Base-by-base conservation (phyloP, 2,888 invertebrate genomes). In the Pardosa pseudoannulata region DNA sequence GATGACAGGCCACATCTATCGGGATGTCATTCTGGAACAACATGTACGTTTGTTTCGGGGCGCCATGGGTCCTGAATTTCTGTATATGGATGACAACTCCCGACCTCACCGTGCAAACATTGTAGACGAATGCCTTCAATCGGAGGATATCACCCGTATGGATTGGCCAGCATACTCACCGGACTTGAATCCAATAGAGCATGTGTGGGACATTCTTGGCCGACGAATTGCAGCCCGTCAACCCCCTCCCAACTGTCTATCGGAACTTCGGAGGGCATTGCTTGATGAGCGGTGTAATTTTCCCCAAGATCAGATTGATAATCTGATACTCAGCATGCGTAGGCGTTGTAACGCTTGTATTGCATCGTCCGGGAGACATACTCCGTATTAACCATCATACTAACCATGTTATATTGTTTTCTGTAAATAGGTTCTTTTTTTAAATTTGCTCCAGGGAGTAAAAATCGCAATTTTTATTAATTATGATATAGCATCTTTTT, bases 131-230 rank as follows among this genome's bases (percentile, higher is more conserved):
- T 32, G 36, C 36, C 64, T 74, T 36, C 6, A 36, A 32, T 36
- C 23, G 1, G 73, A 73, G 32, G 74, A n/a, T 46, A 27, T 74
- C 23, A 9, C 62, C 62, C 32, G 28, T 23, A 32, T 36, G 7
- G 31, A 64, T 13, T 74, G 62, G 23, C 74, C 74, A 74, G n/a
- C 32, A 62, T 27, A 9, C 28, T 74, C 74, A 39, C 62, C 74
- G 3, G 74, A 62, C 39, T 64, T 32, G 16, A 74, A 62, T 39
- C 74, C 19, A 9, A 39, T 74, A 13, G 32, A 39, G 16, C 23
- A 32, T 32, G n/a, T 64, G 16, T 62, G 36, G 74, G 74, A 31
- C 7, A 50, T 31, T 19, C 31, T 46, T 46, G 29, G 16, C 31
- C 29, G 72, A 29, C n/a, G 50, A 72, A 6, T 72, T 46, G 46